These are phyloP conservation scores for Propithecus perrieri DNA, from an alignment of 2,797 vertebrate genomes.

Conservation along the genomic window DNA sequence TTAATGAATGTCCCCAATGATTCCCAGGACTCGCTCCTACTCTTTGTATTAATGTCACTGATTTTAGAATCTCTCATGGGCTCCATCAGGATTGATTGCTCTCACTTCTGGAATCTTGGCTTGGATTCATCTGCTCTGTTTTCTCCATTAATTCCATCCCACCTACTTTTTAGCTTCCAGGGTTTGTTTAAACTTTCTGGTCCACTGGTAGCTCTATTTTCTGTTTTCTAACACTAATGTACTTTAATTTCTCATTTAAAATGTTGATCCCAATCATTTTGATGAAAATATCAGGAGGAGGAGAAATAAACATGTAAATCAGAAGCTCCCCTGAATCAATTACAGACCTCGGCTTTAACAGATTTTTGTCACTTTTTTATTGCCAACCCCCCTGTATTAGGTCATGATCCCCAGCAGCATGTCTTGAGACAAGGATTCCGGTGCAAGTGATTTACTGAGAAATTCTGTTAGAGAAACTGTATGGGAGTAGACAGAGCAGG, in stretches of 20 bases:
- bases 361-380: neutral
- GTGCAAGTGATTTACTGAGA: neutral
- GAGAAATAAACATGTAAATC: neutral
- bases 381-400: neutral
- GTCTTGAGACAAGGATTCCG: neutral
- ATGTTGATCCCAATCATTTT: neutral
- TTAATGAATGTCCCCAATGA: constrained; percentile 30
- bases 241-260: constrained; percentile 29
- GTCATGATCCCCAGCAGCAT: neutral
- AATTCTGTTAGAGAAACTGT: neutral
- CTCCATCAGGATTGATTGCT: constrained; percentile 47
- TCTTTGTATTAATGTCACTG: constrained; percentile 6
- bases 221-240: constrained; percentile 18
- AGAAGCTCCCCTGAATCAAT: neutral
- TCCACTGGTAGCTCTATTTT: constrained; percentile 45
- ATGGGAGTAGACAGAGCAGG: fast-evolving
- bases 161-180: constrained; percentile 65
- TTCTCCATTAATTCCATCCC: constrained; percentile 50
- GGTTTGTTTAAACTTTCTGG: constrained; percentile 59
- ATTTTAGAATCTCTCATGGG: constrained; percentile 45
- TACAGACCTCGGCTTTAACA: neutral
- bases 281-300: neutral
- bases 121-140: constrained; percentile 46
- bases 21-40: neutral
- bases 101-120: constrained; percentile 65